Base-by-base conservation (phyloP, 2,888 invertebrate species). In the Yponomeuta cagnagella region DNA sequence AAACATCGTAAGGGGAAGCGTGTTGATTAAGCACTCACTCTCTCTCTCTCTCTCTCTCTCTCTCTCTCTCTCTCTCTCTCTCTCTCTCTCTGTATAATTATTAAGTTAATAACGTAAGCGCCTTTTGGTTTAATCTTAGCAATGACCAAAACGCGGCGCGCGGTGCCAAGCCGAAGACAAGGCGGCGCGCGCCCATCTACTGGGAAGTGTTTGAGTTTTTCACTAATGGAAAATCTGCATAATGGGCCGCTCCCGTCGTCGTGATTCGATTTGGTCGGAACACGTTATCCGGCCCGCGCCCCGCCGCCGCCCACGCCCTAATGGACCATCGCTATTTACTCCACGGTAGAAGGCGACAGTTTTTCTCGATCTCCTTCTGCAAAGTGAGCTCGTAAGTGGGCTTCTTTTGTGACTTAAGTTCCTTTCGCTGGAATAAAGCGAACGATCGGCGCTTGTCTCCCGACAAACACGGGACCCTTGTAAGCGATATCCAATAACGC, bases 141-240 rank as follows among this genome's bases (percentile, higher is more conserved):
- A 58, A 58, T 58, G 52, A 58, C 52, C 15, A 58, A 58, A 58
- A 58, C 15, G 52, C 43, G 43, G 43, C 8, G 1, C 15, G 52
- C 52, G 15, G 15, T 12, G 52, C 52, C 52, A 58, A 12, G 52
- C 15, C 31, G 12, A 48, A 68, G 68, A 68, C 68, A 68, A 68
- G 68, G 48, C 43, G 67, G 43, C 68, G 33, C 68, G 48, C 48
- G 68, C 68, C 43, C 68, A 23, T 48, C 68, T 43, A 37, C 68
- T 12, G 43, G n/a, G 68, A 68, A 68, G 77, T 77, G 79, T 78
- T 82, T 78, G 82, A 82, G 79, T 86, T 88, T 85, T 88, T 86
- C 83, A 83, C 81, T 88, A 89, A 89, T 86, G 87, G 87, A 86
- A 90, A 88, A 89, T 90, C 87, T 89, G 82, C 89, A 90, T 89